Percentiles rank a stretch among this genome's conserved stretches.
Evolutionary conservation across 2,797 vertebrate genomes (phyloP).

Genomic region (Glyptemys insculpta): DNA sequence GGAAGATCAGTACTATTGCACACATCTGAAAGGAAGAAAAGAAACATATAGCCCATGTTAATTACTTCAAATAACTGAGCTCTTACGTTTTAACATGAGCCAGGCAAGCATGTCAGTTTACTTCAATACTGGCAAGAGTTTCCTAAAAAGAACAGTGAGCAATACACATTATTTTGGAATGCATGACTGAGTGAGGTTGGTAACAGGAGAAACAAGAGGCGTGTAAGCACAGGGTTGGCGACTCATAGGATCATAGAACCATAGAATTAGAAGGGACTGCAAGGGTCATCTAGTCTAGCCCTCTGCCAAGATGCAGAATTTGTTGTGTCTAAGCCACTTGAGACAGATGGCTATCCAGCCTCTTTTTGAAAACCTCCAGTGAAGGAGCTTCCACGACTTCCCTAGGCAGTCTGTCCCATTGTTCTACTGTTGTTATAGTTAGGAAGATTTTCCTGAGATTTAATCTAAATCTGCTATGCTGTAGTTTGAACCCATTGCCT

Average conservation of each 20-base stretch:
- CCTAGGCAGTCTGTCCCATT: background rate
- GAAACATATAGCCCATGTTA: constrained; percentile 3
- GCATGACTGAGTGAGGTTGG: too few species aligned
- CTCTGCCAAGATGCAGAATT: background rate
- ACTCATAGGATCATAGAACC: background rate
- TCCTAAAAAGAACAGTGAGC: background rate
- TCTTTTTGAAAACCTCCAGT: background rate
- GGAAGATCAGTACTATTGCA: constrained; percentile 98
- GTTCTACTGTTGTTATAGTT: background rate
- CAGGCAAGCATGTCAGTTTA: background rate
- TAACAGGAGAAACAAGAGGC: background rate
- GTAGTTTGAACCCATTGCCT: background rate
- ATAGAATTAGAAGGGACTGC: background rate
- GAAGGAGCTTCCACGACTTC: background rate
- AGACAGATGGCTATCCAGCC: background rate
- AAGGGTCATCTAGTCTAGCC: background rate
- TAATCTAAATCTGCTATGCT: background rate
- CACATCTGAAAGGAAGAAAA: constrained; percentile 87
- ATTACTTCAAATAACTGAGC: background rate
- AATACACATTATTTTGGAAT: background rate
- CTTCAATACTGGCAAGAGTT: background rate
- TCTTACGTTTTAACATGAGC: background rate
- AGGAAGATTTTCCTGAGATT: background rate
- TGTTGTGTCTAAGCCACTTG: background rate
- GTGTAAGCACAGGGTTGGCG: background rate